Conservation (phyloP, 2,797 vertebrate genomes). For the Lutjanus campechanus region DNA sequence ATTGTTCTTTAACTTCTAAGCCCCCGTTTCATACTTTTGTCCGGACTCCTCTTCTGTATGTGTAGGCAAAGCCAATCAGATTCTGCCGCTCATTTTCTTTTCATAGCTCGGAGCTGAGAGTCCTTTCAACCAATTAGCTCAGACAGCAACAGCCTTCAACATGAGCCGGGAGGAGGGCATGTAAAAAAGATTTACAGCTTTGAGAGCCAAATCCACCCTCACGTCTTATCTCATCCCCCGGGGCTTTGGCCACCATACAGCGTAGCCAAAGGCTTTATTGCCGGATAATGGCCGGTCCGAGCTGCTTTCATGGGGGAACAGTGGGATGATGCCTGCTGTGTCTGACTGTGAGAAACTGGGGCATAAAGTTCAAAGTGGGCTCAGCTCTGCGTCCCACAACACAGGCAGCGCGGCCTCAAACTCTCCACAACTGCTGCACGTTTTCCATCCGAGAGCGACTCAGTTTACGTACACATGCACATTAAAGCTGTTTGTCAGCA, state of each 20-base stretch:
- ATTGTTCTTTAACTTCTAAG: slow-evolving; percentile 10
- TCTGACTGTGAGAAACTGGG: slow-evolving; percentile 68
- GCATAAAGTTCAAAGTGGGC: slow-evolving; percentile 71
- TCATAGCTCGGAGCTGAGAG: slow-evolving; percentile 61
- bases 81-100: slow-evolving; percentile 58
- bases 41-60: slow-evolving; percentile 19
- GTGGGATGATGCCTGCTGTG: slow-evolving; percentile 62
- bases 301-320: slow-evolving; percentile 62
- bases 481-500: slow-evolving; percentile 46
- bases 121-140: slow-evolving; percentile 77
- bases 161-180: slow-evolving; percentile 63
- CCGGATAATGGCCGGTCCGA: slow-evolving; percentile 63
- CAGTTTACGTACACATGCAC: slow-evolving; percentile 26
- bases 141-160: slow-evolving; percentile 58
- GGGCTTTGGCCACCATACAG: slow-evolving; percentile 70
- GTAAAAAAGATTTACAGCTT: slow-evolving; percentile 77
- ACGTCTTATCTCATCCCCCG: slow-evolving; percentile 65
- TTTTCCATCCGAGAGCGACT: slow-evolving; percentile 47
- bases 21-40: slow-evolving; percentile 40
- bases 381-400: slow-evolving; percentile 44
- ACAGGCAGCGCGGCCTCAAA: slow-evolving; percentile 19
- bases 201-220: slow-evolving; percentile 73
- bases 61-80: slow-evolving; percentile 49
- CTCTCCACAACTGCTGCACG: slow-evolving; percentile 42
- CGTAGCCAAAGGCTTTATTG: slow-evolving; percentile 70